A percentile compares a stretch with the other conserved stretches of the same genome.
phyloP scores from a whole-genome alignment of 2,888 invertebrate genomes.

The Netelia fuscicornis region DNA sequence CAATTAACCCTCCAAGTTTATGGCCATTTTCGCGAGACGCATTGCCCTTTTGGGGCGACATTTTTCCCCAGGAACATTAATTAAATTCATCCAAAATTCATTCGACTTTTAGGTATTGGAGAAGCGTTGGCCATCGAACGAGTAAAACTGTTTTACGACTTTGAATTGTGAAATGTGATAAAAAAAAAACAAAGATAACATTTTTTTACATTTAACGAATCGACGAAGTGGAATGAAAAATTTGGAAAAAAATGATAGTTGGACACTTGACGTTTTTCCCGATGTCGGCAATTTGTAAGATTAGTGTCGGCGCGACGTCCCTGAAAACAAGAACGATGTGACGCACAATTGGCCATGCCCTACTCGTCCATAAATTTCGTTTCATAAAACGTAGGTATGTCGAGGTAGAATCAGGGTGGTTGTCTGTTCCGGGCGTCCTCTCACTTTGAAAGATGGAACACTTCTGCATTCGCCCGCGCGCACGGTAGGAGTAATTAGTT shows the following conservation, averaged over 20 bases:
- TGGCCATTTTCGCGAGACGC: too few relatives aligned
- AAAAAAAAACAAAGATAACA: too few relatives aligned
- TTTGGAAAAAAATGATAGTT: neutral
- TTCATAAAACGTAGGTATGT: constrained; percentile 24
- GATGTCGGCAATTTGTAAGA: neutral
- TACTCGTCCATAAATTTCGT: constrained; percentile 28
- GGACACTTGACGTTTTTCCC: too few relatives aligned
- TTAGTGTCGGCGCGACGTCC: neutral
- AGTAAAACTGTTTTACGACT: too few relatives aligned
- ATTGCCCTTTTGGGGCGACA: too few relatives aligned
- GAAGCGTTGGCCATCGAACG: too few relatives aligned
- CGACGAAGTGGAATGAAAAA: neutral
- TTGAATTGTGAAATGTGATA: too few relatives aligned
- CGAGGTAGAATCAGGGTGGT: constrained; percentile 8
- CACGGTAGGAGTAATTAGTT: constrained; percentile 64
- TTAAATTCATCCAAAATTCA: too few relatives aligned
- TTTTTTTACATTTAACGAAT: too few relatives aligned
- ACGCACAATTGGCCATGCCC: neutral
- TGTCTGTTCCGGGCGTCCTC: constrained; percentile 33
- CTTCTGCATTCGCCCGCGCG: constrained; percentile 4
- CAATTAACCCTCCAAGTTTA: neutral
- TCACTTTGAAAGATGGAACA: constrained; percentile 60
- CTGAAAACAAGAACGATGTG: neutral
- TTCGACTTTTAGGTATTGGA: too few relatives aligned
- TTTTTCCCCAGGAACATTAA: too few relatives aligned